A percentile compares a stretch with the other conserved stretches of the same genome.
Conservation (phyloP, 2,113 vertebrate genomes). For the Accipiter cooperii region DNA sequence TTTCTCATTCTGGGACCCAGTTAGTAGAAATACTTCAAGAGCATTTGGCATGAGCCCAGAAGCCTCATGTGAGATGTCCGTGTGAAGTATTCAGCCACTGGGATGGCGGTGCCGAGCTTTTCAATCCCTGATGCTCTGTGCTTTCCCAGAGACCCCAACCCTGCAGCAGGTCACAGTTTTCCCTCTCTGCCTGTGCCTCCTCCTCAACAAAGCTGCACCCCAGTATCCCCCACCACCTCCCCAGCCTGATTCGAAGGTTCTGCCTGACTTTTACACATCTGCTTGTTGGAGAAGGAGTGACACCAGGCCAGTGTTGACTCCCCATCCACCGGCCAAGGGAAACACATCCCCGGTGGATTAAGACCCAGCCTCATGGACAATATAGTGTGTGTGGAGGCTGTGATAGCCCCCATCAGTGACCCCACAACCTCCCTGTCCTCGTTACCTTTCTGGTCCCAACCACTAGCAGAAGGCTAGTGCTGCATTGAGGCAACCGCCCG, state of each 20-base stretch:
- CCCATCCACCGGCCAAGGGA: background rate
- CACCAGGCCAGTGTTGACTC: background rate
- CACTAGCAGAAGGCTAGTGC: background rate
- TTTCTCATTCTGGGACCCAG: background rate
- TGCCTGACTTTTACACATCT: background rate
- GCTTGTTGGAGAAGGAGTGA: background rate
- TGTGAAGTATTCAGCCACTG: background rate
- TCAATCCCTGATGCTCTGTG: background rate
- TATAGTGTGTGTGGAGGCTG: background rate
- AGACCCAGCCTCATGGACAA: background rate
- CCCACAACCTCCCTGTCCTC: background rate
- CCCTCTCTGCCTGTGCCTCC: background rate
- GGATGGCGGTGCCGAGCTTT: background rate
- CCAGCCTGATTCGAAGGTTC: background rate
- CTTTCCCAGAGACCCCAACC: background rate
- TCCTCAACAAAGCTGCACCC: background rate
- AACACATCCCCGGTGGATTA: background rate
- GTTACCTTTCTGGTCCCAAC: background rate
- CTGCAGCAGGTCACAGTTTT: background rate
- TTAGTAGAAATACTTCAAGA: background rate
- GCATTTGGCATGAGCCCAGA: background rate
- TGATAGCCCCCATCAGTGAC: background rate
- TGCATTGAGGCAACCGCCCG: rapidly evolving
- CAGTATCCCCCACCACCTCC: rapidly evolving
- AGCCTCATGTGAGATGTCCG: background rate